phyloP scores from a whole-genome alignment of 2,888 invertebrate genomes.

The Meiosimyza decipiens region DNA sequence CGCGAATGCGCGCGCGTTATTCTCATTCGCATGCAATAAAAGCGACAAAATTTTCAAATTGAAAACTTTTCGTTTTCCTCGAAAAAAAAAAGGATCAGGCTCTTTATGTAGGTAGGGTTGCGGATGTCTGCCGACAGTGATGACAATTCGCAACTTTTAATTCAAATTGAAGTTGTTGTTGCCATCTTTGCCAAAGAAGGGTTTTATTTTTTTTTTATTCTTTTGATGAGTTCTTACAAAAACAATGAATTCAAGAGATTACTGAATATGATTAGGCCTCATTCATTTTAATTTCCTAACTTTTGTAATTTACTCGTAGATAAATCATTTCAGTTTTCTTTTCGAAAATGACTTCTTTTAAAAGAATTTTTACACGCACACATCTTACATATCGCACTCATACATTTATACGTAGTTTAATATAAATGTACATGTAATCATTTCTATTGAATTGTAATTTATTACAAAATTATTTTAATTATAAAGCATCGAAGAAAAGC shows the following conservation, averaged over 20 bases:
- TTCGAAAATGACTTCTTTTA: too few relatives aligned
- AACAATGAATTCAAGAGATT: slow-evolving; percentile 7
- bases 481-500: slow-evolving; percentile 49
- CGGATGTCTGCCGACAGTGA: neutral
- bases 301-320: slow-evolving; percentile 18
- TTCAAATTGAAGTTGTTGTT: slow-evolving; percentile 20
- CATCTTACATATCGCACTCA: too few relatives aligned
- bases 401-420: too few relatives aligned
- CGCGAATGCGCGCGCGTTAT: slow-evolving; percentile 11
- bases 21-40: slow-evolving; percentile 31
- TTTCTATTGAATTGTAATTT: too few relatives aligned
- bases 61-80: slow-evolving; percentile 34
- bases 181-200: neutral
- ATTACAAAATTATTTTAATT: too few relatives aligned
- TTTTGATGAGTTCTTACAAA: neutral
- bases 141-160: slow-evolving; percentile 22
- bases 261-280: slow-evolving; percentile 7
- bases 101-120: neutral
- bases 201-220: neutral
- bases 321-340: slow-evolving; percentile 19
- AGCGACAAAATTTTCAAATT: slow-evolving; percentile 16
- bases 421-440: too few relatives aligned
- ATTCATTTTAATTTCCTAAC: slow-evolving; percentile 9
- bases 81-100: slow-evolving; percentile 21
- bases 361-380: too few relatives aligned